Evolutionary conservation across 2,797 vertebrate genomes (phyloP).

Genomic region (Notamacropus eugenii): DNA sequence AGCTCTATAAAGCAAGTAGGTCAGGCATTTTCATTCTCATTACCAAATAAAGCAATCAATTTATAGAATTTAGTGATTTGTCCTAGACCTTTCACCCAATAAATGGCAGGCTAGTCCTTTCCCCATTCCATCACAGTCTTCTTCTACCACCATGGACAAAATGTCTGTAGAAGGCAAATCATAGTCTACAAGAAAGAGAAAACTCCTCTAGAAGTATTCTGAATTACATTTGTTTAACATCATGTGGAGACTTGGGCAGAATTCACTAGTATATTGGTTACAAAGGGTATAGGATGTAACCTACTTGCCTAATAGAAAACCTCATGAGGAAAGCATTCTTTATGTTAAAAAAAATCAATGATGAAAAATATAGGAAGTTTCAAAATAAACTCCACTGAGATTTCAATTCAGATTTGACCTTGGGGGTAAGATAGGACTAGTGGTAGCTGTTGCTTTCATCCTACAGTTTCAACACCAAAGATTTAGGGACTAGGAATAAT

Average conservation of each 20-base stretch:
- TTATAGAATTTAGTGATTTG: not conserved
- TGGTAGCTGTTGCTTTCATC: not conserved
- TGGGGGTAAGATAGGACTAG: not conserved
- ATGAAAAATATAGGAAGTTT: not conserved
- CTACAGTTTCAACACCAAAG: conserved; percentile 19
- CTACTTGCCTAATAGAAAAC: conserved; percentile 35
- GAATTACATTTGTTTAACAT: conserved; percentile 21
- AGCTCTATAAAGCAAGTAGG: not conserved
- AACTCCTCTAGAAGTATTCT: not conserved
- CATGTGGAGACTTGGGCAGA: conserved; percentile 26
- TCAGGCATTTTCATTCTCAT: not conserved
- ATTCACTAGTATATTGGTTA: conserved; percentile 11
- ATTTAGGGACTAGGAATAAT: too few relatives aligned
- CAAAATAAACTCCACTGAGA: not conserved
- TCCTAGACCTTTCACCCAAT: not conserved
- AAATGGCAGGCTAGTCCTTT: not conserved
- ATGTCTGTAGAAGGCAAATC: not conserved
- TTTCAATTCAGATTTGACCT: conserved; percentile 20
- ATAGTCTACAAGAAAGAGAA: not conserved
- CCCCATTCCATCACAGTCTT: not conserved
- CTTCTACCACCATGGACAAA: not conserved
- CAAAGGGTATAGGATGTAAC: conserved; percentile 41
- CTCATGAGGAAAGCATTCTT: conserved; percentile 28
- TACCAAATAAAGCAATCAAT: not conserved
- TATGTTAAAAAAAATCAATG: not conserved